These are phyloP conservation scores for Salpingus planirostris DNA, from an alignment of 2,888 invertebrate genomes.

Conservation along the genomic window DNA sequence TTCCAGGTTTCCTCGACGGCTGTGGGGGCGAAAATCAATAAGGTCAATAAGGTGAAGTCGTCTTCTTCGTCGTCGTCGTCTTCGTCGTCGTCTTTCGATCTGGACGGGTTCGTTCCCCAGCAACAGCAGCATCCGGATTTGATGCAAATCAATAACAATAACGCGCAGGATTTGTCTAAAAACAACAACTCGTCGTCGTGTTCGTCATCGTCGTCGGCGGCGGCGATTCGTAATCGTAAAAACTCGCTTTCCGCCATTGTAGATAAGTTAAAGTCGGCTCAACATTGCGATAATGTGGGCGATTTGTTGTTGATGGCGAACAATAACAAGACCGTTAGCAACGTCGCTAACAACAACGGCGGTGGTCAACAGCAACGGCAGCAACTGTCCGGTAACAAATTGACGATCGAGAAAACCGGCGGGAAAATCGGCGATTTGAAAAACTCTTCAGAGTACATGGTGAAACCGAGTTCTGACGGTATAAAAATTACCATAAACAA, in stretches of 20 bases:
- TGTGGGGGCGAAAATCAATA: no score
- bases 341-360: slow-evolving; percentile 37
- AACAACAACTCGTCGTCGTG: background rate
- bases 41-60: slow-evolving; percentile 64
- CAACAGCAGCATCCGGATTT: no score
- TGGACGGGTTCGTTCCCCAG: no score
- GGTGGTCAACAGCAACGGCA: no score
- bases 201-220: slow-evolving; percentile 43
- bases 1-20: slow-evolving; percentile 57
- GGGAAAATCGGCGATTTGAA: slow-evolving; percentile 45
- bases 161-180: slow-evolving; percentile 49
- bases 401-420: slow-evolving; percentile 22
- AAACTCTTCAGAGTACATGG: slow-evolving; percentile 81
- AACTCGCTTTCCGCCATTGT: slow-evolving; percentile 77
- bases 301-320: no score
- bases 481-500: slow-evolving; percentile 90
- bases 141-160: no score
- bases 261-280: slow-evolving; percentile 71
- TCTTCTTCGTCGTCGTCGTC: no score
- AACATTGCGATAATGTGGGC: slow-evolving; percentile 54
- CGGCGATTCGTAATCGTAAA: slow-evolving; percentile 59
- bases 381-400: slow-evolving; percentile 26
- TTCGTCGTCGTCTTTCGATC: no score
- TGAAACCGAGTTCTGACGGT: slow-evolving; percentile 80
- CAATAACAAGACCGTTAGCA: slow-evolving; percentile 35